Conservation (phyloP, 2,113 vertebrate species). For the Sciurus niger region DNA sequence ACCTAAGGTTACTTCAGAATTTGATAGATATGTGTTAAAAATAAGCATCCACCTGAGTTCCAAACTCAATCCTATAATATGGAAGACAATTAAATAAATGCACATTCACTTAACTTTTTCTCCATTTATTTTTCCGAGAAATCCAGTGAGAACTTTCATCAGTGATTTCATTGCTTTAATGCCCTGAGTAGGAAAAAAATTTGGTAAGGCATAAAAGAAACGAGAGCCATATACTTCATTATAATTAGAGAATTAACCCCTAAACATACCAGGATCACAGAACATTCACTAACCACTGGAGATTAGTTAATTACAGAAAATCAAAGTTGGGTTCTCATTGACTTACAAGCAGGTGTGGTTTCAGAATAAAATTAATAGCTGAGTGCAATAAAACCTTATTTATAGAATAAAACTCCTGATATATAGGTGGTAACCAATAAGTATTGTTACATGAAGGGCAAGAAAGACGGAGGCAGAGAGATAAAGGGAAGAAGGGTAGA, state of each 20-base stretch:
- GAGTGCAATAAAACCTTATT: conserved; percentile 5
- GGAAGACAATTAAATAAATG: conserved; percentile 8
- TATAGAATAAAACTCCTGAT: background rate
- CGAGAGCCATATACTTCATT: background rate
- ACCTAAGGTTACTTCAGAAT: background rate
- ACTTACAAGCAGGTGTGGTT: background rate
- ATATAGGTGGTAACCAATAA: background rate
- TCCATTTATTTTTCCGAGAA: conserved; percentile 11
- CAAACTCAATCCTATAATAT: background rate
- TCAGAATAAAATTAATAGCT: background rate
- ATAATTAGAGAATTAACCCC: conserved; percentile 42
- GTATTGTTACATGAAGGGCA: background rate
- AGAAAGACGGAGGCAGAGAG: background rate
- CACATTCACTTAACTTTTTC: background rate
- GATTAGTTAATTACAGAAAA: conserved; percentile 52
- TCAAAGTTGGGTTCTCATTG: background rate
- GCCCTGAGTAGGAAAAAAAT: conserved; percentile 3
- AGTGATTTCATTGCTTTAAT: conserved; percentile 51
- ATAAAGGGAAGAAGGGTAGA: background rate
- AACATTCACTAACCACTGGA: background rate
- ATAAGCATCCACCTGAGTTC: background rate
- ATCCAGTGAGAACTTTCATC: conserved; percentile 6
- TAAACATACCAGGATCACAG: background rate
- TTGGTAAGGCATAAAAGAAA: conserved; percentile 19
- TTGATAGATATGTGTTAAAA: background rate